Conservation (phyloP, 2,113 vertebrate genomes). For the Pongo pygmaeus region DNA sequence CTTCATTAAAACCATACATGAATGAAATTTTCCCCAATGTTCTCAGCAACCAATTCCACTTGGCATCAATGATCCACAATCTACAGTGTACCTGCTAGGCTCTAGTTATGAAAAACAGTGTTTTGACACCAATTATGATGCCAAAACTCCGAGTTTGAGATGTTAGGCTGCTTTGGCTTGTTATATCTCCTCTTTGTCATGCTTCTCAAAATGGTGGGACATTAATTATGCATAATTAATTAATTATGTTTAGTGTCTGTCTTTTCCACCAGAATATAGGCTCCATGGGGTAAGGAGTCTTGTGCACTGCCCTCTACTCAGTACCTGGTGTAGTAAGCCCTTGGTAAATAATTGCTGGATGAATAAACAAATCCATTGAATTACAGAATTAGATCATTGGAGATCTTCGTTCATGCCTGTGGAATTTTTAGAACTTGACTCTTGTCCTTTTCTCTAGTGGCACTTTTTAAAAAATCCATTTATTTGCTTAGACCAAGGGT, state of each 20-base stretch:
- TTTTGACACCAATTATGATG: not conserved
- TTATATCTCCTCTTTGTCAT: not conserved
- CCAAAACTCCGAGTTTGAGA: not conserved
- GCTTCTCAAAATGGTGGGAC: not conserved
- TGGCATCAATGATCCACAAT: fast-evolving
- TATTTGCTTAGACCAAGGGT: not conserved
- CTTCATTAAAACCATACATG: not conserved
- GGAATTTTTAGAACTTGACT: not conserved
- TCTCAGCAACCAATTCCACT: not conserved
- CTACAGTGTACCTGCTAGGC: not conserved
- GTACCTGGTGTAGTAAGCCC: not conserved
- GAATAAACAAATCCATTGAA: not conserved
- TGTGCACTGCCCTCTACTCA: not conserved
- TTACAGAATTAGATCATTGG: fast-evolving
- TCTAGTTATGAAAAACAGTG: not conserved
- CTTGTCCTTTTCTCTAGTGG: not conserved
- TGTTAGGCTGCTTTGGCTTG: not conserved
- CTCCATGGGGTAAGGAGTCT: not conserved
- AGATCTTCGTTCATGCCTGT: too few relatives aligned
- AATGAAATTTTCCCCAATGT: not conserved
- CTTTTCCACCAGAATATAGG: not conserved
- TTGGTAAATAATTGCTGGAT: too few relatives aligned
- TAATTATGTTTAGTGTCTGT: not conserved
- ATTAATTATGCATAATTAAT: not conserved
- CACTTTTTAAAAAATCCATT: too few relatives aligned